phyloP scores from a whole-genome alignment of 2,797 vertebrate species.

The Emydoidea blandingii region DNA sequence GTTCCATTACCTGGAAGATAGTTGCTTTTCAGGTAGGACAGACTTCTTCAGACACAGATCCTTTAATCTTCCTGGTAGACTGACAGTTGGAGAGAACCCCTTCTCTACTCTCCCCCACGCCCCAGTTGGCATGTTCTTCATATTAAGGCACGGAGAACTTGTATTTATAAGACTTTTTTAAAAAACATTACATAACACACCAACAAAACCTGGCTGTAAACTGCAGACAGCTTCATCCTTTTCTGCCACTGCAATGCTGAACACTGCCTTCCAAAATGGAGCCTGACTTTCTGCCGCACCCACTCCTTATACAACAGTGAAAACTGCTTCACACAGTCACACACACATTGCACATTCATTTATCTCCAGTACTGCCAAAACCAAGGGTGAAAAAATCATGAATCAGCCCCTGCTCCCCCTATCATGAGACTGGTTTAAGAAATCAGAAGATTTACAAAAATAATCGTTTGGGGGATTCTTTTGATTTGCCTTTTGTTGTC shows the following conservation, averaged over 20 bases:
- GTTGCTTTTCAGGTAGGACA: background rate
- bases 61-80: background rate
- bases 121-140: background rate
- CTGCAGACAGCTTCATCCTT: background rate
- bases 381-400: background rate
- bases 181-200: background rate
- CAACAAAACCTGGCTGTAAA: background rate
- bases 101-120: background rate
- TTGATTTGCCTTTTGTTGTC: background rate
- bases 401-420: background rate
- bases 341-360: background rate
- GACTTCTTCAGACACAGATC: background rate
- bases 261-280: background rate
- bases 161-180: background rate
- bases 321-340: background rate
- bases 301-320: background rate
- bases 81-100: background rate
- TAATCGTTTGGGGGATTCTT: background rate
- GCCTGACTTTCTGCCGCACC: background rate
- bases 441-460: background rate
- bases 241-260: background rate
- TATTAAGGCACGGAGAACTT: background rate
- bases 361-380: background rate
- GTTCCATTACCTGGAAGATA: background rate
- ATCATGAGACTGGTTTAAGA: accelerated